A percentile compares a stretch with the other conserved stretches of the same genome.
phyloP scores from a whole-genome alignment of 1,140 invertebrate species.

The Bilobella aurantiaca region DNA sequence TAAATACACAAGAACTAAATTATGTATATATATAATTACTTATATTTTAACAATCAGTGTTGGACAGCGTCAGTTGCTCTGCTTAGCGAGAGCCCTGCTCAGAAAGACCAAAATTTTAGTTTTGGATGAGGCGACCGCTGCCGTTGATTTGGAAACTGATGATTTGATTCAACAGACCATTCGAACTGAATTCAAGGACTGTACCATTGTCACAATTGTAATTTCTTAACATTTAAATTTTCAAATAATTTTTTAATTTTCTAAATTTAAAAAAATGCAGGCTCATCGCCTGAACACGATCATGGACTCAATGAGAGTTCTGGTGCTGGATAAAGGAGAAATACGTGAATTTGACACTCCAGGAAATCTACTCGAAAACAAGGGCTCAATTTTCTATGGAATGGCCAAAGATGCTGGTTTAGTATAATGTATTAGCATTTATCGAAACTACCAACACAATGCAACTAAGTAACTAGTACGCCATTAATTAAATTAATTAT shows the following conservation, averaged over 20 bases:
- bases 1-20: not conserved
- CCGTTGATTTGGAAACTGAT: constrained; percentile 84
- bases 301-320: constrained; percentile 43
- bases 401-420: constrained; percentile 51
- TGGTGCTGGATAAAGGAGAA: constrained; percentile 49
- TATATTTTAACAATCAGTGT: constrained; percentile 51
- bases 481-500: too few species aligned
- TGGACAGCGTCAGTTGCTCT: constrained; percentile 76
- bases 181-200: constrained; percentile 69
- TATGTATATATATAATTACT: not conserved
- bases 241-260: not conserved
- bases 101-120: constrained; percentile 79
- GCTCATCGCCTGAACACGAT: constrained; percentile 46
- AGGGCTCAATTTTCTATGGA: constrained; percentile 46
- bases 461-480: too few species aligned
- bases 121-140: constrained; percentile 87
- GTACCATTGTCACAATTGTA: constrained; percentile 84
- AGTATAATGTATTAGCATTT: constrained; percentile 24
- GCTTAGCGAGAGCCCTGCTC: constrained; percentile 71
- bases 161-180: constrained; percentile 70
- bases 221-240: not conserved
- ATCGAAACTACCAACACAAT: too few species aligned
- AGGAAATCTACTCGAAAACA: constrained; percentile 42
- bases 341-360: constrained; percentile 44
- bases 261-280: not conserved